A percentile compares a stretch with the other conserved stretches of the same genome.
Conservation (phyloP, 2,797 vertebrate genomes). For the Lagodon rhomboides region DNA sequence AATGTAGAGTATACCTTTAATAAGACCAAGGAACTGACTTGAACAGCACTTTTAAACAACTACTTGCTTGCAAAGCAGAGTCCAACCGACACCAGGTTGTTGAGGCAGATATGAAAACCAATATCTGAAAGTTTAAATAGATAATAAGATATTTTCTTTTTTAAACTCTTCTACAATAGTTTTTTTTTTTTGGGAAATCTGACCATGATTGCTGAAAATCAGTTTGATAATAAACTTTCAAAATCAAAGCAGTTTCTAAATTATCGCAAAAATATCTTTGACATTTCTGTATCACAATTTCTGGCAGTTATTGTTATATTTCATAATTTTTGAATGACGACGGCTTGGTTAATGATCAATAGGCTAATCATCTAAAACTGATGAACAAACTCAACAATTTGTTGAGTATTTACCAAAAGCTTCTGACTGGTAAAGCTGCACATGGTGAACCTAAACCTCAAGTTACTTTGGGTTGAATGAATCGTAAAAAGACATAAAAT, state of each 20-base stretch:
- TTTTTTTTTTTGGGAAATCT: background rate
- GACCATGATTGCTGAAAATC: background rate
- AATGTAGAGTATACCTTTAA: background rate
- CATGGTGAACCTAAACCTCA: conserved; percentile 38
- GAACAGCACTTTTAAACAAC: background rate
- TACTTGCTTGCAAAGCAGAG: background rate
- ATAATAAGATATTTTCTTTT: background rate
- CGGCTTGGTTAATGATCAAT: conserved; percentile 50
- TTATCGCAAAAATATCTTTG: conserved; percentile 3
- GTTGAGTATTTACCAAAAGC: conserved; percentile 13
- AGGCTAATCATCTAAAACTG: conserved; percentile 18
- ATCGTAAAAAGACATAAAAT: conserved; percentile 49
- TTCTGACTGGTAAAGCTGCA: conserved; percentile 36
- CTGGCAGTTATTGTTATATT: background rate
- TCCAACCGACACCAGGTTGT: background rate
- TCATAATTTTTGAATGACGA: background rate
- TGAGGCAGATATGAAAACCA: background rate
- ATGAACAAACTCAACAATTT: no score
- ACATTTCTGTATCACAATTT: background rate
- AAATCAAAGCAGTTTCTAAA: background rate
- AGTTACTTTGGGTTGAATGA: conserved; percentile 40
- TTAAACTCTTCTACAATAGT: background rate
- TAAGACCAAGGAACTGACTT: background rate
- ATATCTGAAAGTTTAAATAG: conserved; percentile 1
- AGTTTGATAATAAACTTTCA: background rate